Evolutionary conservation across 2,113 vertebrate species (phyloP), one percentile per base, ranked within the genome.

Genomic region (Sterna hirundo): DNA sequence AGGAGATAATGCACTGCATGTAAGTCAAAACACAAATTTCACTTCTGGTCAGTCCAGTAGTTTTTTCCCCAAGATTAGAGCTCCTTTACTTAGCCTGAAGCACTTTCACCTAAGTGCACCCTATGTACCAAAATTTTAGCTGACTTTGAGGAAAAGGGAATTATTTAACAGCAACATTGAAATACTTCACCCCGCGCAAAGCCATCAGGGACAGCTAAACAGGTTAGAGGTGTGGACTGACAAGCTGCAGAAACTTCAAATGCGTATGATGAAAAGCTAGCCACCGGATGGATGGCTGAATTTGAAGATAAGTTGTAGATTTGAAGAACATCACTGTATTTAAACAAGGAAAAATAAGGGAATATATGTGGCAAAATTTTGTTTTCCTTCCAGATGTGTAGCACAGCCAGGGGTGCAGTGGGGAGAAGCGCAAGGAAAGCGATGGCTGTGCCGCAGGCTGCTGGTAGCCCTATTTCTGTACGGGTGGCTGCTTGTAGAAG

Each of bases 371-470:
- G 19, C 10, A 44, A 22, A 76, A 83, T 8, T 62, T 20, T 58
- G 5, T 0, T 22, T 81, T 86, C 66, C 4, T 69, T 86, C 25
- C 40, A 61, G 8, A 18, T 42, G 12, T 27, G 14, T 40, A 55
- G 11, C n/a, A 36, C 30, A 49, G 9, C 15, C 3, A 27, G 11
- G 19, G 6, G 3, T 0, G 0, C 15, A 70, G 5, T 42, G 42
- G 42, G 32, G 15, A 32, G 12, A 55, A 55, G n/a, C 4, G 17
- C 10, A 57, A 57, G 51, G 57, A 23, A 23, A 46, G 13, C 2
- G 3, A n/a, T 38, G 55, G 7, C 15, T 49, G 60, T 0, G 2
- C 16, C 1, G 1, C 26, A 54, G 15, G 36, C 4, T 85, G 42
- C 49, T 42, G 80, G 30, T 61, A 44, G 49, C 23, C 2, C 1